A percentile compares a stretch with the other conserved stretches of the same genome.
phyloP scores from a whole-genome alignment of 1,140 invertebrate genomes.

The Pseudomyrmex gracilis region DNA sequence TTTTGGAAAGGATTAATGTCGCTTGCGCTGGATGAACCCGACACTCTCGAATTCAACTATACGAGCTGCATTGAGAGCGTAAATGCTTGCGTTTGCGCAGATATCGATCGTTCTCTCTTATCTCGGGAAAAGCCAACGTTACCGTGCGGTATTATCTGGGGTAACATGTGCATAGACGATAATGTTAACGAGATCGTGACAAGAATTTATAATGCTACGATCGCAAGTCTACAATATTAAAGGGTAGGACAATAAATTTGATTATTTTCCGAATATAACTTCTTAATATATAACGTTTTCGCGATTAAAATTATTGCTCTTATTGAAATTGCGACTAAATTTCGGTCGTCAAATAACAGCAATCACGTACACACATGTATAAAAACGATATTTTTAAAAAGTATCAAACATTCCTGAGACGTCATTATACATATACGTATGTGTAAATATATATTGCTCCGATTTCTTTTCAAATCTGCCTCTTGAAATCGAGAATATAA shows the following conservation, averaged over 20 bases:
- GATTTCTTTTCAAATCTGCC: too few species aligned
- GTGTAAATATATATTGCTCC: too few species aligned
- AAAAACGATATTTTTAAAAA: too few species aligned
- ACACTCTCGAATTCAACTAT: conserved; percentile 1
- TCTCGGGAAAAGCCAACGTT: not conserved
- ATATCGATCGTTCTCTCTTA: conserved; percentile 43
- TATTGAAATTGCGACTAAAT: not conserved
- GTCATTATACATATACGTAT: too few species aligned
- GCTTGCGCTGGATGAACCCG: not conserved
- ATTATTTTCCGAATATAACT: not conserved
- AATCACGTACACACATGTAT: too few species aligned
- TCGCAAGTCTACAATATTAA: not conserved
- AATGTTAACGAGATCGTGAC: conserved; percentile 32
- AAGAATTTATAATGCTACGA: conserved; percentile 21
- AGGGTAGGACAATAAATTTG: not conserved
- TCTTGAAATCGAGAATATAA: not conserved
- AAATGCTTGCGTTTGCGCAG: not conserved
- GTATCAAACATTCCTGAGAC: too few species aligned
- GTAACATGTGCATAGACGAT: conserved; percentile 16
- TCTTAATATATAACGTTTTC: not conserved
- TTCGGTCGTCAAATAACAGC: not conserved
- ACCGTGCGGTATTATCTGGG: not conserved
- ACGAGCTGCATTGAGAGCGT: not conserved
- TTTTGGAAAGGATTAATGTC: conserved; percentile 31
- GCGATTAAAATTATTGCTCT: not conserved